Conservation (phyloP, 2,888 invertebrate genomes). For the Galerucella nymphaeae region DNA sequence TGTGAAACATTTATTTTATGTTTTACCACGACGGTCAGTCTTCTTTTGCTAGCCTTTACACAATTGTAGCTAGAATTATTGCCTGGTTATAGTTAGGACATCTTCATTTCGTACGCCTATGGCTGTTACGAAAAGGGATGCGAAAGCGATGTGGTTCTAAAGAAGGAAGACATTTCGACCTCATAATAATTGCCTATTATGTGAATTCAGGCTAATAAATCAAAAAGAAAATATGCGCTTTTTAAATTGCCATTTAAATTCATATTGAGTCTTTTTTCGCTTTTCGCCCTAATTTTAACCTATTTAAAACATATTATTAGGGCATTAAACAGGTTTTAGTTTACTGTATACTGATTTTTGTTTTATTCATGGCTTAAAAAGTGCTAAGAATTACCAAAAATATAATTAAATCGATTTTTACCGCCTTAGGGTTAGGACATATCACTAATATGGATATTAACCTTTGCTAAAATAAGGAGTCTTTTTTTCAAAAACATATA, state of each 20-base stretch:
- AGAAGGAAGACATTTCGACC: slow-evolving; percentile 44
- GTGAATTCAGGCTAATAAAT: slow-evolving; percentile 43
- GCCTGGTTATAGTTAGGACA: neutral
- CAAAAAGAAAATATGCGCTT: slow-evolving; percentile 42
- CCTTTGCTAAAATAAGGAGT: too few relatives aligned
- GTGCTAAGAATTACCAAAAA: neutral
- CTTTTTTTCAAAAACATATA: too few relatives aligned
- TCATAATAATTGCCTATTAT: slow-evolving; percentile 43
- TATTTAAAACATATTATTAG: slow-evolving; percentile 35
- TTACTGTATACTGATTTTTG: slow-evolving; percentile 11
- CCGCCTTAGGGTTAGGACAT: too few relatives aligned
- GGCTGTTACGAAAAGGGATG: slow-evolving; percentile 36
- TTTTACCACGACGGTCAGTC: too few relatives aligned
- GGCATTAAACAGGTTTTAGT: slow-evolving; percentile 1
- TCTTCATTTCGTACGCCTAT: slow-evolving; percentile 1
- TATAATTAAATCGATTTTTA: neutral
- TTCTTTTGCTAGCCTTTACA: too few relatives aligned
- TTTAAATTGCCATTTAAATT: slow-evolving; percentile 43
- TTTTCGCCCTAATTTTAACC: slow-evolving; percentile 37
- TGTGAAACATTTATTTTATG: too few relatives aligned
- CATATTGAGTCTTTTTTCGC: slow-evolving; percentile 40
- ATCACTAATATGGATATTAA: too few relatives aligned
- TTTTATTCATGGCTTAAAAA: neutral
- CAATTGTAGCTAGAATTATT: too few relatives aligned
- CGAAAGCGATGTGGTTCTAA: slow-evolving; percentile 37